phyloP scores from a whole-genome alignment of 2,797 vertebrate genomes.

The Scolopax bukidnonensis region DNA sequence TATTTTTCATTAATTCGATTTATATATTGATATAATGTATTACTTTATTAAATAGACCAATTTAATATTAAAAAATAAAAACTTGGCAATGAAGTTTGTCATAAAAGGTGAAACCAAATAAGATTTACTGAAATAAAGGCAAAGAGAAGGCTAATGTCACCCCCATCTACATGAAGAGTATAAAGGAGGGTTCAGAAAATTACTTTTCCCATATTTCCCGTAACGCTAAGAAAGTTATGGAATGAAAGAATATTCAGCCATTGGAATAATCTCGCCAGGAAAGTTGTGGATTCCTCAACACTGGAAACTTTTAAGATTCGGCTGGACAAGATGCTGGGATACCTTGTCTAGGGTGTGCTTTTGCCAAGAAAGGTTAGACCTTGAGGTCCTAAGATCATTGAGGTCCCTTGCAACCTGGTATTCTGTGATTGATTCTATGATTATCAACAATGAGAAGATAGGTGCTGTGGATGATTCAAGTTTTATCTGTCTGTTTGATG shows the following conservation, averaged over 20 bases:
- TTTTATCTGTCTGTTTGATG: not conserved
- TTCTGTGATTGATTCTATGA: not conserved
- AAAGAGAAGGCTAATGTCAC: not conserved
- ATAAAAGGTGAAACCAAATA: not conserved
- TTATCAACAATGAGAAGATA: not conserved
- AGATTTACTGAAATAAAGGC: not conserved
- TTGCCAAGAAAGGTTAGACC: not conserved
- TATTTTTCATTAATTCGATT: no score
- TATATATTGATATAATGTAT: no score
- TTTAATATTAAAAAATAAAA: not conserved
- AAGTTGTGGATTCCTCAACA: not conserved
- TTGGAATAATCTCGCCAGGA: not conserved
- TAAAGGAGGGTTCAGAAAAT: not conserved
- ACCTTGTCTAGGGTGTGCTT: not conserved
- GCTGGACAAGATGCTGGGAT: not conserved
- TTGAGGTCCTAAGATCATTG: not conserved
- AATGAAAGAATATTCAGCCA: not conserved
- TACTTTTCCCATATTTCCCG: no score
- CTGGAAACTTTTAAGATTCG: not conserved
- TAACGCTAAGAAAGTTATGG: not conserved
- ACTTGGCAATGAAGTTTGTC: not conserved
- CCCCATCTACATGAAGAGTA: not conserved
- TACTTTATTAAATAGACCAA: no score
- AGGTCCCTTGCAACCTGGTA: not conserved
- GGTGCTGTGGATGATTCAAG: not conserved